phyloP scores from a whole-genome alignment of 1,140 invertebrate species.

The Pseudachorutes palmiensis region DNA sequence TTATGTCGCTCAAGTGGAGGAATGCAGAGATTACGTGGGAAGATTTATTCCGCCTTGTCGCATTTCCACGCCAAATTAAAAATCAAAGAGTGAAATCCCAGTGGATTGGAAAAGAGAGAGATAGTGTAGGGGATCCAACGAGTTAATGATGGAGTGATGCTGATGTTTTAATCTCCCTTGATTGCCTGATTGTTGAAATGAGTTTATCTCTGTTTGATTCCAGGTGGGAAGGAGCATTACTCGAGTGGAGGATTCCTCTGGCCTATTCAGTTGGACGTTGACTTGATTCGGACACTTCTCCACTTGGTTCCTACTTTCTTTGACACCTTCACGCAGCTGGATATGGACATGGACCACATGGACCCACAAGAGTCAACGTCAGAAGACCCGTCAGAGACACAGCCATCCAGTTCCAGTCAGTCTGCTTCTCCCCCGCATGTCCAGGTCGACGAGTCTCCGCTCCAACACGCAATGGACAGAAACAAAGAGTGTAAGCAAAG shows the following conservation, averaged over 20 bases:
- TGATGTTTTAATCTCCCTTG: no score
- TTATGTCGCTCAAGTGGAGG: not conserved
- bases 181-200: no score
- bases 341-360: constrained; percentile 33
- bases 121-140: no score
- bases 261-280: constrained; percentile 30
- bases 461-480: constrained; percentile 86
- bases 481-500: constrained; percentile 90
- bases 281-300: constrained; percentile 30
- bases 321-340: constrained; percentile 31
- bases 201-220: constrained; percentile 16
- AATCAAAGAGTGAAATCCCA: no score
- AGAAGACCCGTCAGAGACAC: not conserved
- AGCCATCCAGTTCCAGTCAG: not conserved
- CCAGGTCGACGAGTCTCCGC: constrained; percentile 84
- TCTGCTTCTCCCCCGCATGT: constrained; percentile 68
- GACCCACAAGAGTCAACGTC: constrained; percentile 13
- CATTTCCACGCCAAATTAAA: no score
- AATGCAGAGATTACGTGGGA: not conserved
- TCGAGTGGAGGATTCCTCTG: constrained; percentile 25
- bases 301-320: constrained; percentile 32
- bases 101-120: no score
- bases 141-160: no score
- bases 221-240: constrained; percentile 31
- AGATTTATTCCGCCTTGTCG: no score